Evolutionary conservation across 2,797 vertebrate species (phyloP).

Genomic region (Chelmon rostratus): DNA sequence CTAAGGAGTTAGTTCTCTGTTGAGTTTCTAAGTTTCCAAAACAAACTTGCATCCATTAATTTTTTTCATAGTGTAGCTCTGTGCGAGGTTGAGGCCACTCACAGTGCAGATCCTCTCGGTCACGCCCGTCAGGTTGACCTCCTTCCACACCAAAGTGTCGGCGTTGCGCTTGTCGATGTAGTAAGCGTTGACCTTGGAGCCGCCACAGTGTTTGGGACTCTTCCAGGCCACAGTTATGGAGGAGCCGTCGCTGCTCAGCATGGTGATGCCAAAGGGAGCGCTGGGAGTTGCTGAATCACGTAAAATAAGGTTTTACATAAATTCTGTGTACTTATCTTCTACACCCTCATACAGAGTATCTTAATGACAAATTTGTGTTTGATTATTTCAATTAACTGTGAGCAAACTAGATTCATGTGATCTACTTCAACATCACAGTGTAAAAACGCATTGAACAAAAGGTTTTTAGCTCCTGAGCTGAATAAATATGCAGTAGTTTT

Average conservation of each 20-base stretch:
- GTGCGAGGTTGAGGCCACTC: not conserved
- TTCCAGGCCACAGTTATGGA: slow-evolving; percentile 97
- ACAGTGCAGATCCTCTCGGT: slow-evolving; percentile 88
- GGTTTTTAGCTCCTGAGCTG: not conserved
- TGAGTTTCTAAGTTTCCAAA: not conserved
- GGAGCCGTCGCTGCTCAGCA: slow-evolving; percentile 92
- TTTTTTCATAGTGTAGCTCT: not conserved
- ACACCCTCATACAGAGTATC: not conserved
- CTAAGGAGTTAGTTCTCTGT: not conserved
- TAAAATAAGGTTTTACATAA: not conserved
- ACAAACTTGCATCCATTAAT: not conserved
- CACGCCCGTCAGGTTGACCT: slow-evolving; percentile 87
- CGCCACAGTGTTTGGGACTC: slow-evolving; percentile 91
- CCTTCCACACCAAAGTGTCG: slow-evolving; percentile 89
- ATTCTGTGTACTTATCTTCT: not conserved
- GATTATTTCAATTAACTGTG: not conserved
- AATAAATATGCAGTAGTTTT: not conserved
- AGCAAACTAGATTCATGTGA: not conserved
- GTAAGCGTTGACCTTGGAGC: slow-evolving; percentile 91
- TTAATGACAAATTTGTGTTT: not conserved
- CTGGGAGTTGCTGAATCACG: slow-evolving; percentile 90
- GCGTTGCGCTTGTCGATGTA: slow-evolving; percentile 92
- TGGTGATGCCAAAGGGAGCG: slow-evolving; percentile 90
- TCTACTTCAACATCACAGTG: not conserved
- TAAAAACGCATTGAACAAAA: not conserved